A percentile compares a stretch with the other conserved stretches of the same genome.
Conservation (phyloP, 2,113 vertebrate genomes). For the Numida meleagris region DNA sequence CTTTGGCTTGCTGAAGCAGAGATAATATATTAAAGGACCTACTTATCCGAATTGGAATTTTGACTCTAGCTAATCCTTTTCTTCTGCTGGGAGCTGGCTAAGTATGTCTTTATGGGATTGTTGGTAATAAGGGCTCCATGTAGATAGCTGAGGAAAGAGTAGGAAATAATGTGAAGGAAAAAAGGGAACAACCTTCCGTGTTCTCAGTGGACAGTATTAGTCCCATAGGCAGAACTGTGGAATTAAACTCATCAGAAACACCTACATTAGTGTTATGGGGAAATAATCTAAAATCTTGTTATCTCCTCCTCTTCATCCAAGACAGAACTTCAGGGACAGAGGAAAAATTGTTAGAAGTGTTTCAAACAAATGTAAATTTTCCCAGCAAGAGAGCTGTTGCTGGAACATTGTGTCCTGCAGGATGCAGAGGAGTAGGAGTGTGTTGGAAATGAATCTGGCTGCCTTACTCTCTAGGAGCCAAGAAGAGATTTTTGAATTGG, state of each 20-base stretch:
- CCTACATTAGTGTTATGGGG: not conserved
- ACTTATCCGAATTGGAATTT: slow-evolving; percentile 46
- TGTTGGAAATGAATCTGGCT: slow-evolving; percentile 63
- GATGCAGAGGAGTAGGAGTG: slow-evolving; percentile 57
- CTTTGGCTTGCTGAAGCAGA: slow-evolving; percentile 43
- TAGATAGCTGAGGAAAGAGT: not conserved
- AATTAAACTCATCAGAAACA: not conserved
- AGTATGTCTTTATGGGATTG: not conserved
- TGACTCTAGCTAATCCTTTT: slow-evolving; percentile 61
- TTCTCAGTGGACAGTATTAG: not conserved
- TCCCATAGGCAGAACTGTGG: not conserved
- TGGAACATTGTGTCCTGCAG: slow-evolving; percentile 69
- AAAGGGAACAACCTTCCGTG: not conserved
- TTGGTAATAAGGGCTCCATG: not conserved
- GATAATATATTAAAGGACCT: slow-evolving; percentile 49
- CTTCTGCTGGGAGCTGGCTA: slow-evolving; percentile 19
- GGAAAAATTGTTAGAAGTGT: slow-evolving; percentile 36
- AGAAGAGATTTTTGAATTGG: slow-evolving; percentile 4
- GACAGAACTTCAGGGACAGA: slow-evolving; percentile 42
- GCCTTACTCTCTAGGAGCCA: slow-evolving; percentile 39
- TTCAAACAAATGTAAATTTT: slow-evolving; percentile 63
- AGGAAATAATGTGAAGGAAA: not conserved
- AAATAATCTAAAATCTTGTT: not conserved
- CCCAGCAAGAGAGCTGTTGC: slow-evolving; percentile 35
- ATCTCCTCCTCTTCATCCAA: slow-evolving; percentile 5